Base-by-base conservation (phyloP, 2,888 invertebrate species). In the Cheilosia soror region DNA sequence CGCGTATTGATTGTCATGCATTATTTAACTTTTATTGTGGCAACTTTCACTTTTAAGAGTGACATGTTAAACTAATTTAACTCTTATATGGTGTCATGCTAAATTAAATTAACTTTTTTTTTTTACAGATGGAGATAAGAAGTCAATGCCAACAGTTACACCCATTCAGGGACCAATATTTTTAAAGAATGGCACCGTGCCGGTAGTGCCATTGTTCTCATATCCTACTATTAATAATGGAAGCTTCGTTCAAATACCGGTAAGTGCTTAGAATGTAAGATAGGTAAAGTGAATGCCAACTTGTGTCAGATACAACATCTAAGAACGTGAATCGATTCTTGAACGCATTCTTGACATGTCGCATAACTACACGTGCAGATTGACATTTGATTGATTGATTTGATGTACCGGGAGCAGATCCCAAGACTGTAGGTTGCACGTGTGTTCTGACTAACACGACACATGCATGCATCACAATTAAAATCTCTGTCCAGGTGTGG, bases 151-250 rank as follows among this genome's bases (percentile, higher is more conserved):
- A 85, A 94, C 95, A 15, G 96, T 97, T 65, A 97, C 97, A 27
- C 97, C 97, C 31, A 96, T 97, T 79, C 96, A 97, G 92, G 97
- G 97, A 42, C 97, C 97, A n/a, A 97, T 97, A 91, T 95, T 95
- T 89, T 92, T 97, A 88, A 96, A 96, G 92, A 97, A 97, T 91
- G 97, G 97, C 79, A 95, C 95, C 55, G 96, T 97, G 65, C 97
- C 97, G 58, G 97, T 97, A 5, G 97, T 97, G 86, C 97, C 97
- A 27, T 93, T 97, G 55, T 97, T 96, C 88, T 96, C 97, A 66
- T 97, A 97, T 93, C 96, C 96, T 62, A 96, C 96, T 88, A 93
- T 96, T 89, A 96, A 96, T 93, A 97, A 97, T 92, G 97, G 97
- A 87, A 95, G 96, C 58, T 96, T 96, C 92, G 95, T 97, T 88